Conservation (phyloP, 2,888 invertebrate species). For the Drosophila siamana region DNA sequence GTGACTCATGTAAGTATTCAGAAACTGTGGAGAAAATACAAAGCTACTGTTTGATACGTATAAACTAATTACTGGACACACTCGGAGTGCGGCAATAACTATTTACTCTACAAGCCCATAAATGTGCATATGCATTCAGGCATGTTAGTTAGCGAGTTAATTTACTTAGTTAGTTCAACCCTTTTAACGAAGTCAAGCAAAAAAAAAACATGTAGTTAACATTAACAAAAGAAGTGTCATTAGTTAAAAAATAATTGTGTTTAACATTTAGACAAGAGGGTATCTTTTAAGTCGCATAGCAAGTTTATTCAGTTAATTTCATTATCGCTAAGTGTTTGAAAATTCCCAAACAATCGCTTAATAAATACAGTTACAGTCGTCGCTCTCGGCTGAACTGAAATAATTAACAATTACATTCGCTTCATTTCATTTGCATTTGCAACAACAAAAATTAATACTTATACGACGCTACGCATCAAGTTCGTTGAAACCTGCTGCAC, state of each 20-base stretch:
- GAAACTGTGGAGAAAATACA: not conserved
- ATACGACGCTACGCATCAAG: not conserved
- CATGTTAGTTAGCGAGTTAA: not conserved
- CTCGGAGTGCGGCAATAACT: not conserved
- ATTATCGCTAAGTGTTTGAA: not conserved
- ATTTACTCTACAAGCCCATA: not conserved
- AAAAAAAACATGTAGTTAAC: too few species aligned
- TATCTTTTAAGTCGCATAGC: not conserved
- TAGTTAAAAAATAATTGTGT: too few species aligned
- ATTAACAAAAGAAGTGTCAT: too few species aligned
- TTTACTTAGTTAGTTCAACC: not conserved
- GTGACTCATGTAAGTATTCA: slow-evolving; percentile 10
- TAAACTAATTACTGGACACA: not conserved
- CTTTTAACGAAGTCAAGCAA: too few species aligned
- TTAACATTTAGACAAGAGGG: not conserved
- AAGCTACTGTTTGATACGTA: slow-evolving; percentile 1
- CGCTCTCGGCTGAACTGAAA: not conserved
- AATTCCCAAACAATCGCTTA: not conserved
- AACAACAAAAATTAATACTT: not conserved
- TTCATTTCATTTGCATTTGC: not conserved
- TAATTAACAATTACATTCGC: not conserved
- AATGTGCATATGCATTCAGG: not conserved
- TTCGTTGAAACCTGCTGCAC: slow-evolving; percentile 3
- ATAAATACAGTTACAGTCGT: not conserved
- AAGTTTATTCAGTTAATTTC: not conserved